Evolutionary conservation across 2,797 vertebrate species (phyloP).

Genomic region (Taeniopygia guttata): DNA sequence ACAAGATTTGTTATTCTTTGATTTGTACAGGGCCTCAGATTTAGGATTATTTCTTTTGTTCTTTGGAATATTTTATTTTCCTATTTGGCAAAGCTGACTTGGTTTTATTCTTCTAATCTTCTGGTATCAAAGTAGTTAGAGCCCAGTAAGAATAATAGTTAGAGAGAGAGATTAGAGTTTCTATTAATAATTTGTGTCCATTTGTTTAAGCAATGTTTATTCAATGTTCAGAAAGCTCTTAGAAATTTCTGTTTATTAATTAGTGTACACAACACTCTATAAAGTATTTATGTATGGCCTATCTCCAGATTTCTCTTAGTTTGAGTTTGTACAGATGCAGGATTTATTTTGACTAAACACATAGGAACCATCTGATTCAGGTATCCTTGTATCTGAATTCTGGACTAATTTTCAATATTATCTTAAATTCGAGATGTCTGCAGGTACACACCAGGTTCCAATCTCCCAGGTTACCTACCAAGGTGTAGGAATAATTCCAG

Average conservation of each 20-base stretch:
- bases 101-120: constrained; percentile 13
- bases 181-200: constrained; percentile 39
- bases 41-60: background rate
- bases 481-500: background rate
- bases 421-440: background rate
- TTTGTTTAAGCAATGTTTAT: constrained; percentile 50
- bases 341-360: background rate
- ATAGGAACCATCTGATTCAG: background rate
- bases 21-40: constrained; percentile 27
- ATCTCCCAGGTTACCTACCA: background rate
- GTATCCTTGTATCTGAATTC: background rate
- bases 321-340: background rate
- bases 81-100: background rate
- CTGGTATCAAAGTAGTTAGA: background rate
- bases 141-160: background rate
- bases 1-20: constrained; percentile 35
- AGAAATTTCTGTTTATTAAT: constrained; percentile 48
- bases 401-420: background rate
- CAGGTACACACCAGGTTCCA: background rate
- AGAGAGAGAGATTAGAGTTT: constrained; percentile 47
- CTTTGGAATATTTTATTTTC: constrained; percentile 2
- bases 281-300: constrained; percentile 33
- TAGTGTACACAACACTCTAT: constrained; percentile 25
- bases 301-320: background rate
- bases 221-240: constrained; percentile 38